A percentile compares a stretch with the other conserved stretches of the same genome.
Conservation (phyloP, 2,113 vertebrate species). For the Hydrolagus affinis region DNA sequence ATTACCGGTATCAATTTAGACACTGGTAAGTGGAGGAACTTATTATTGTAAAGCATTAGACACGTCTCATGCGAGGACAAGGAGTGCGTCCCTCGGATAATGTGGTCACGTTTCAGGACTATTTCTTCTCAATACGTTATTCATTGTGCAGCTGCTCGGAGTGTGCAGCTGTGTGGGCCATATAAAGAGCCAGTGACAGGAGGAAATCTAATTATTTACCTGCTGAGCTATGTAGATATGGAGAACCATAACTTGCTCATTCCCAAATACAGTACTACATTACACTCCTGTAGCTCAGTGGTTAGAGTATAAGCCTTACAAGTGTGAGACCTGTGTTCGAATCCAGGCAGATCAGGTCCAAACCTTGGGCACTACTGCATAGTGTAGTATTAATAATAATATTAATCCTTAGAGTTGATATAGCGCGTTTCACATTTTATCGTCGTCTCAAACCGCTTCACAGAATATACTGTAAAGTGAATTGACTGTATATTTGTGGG, state of each 20-base stretch:
- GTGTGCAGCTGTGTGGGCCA: slow-evolving; percentile 69
- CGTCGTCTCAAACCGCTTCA: too few species aligned
- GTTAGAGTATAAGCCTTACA: too few species aligned
- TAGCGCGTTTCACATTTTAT: too few species aligned
- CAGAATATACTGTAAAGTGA: too few species aligned
- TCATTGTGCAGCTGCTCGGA: slow-evolving; percentile 73
- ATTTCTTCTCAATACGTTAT: slow-evolving; percentile 54
- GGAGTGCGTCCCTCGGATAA: slow-evolving; percentile 49
- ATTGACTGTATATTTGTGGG: too few species aligned
- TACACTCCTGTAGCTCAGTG: too few species aligned
- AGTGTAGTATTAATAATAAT: too few species aligned
- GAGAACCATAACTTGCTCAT: background rate
- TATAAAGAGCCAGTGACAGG: slow-evolving; percentile 10
- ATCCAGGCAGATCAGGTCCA: too few species aligned
- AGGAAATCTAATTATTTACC: slow-evolving; percentile 1
- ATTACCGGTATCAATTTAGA: slow-evolving; percentile 36
- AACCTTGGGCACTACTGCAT: too few species aligned
- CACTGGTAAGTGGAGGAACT: slow-evolving; percentile 41
- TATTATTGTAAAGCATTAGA: slow-evolving; percentile 41
- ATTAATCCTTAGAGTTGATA: too few species aligned
- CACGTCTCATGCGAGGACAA: slow-evolving; percentile 37
- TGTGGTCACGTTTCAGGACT: slow-evolving; percentile 47
- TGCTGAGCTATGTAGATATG: background rate
- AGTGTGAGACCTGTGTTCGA: too few species aligned
- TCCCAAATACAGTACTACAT: background rate